Base-by-base conservation (phyloP, 2,888 invertebrate species). In the Troides oblongomaculatus region DNA sequence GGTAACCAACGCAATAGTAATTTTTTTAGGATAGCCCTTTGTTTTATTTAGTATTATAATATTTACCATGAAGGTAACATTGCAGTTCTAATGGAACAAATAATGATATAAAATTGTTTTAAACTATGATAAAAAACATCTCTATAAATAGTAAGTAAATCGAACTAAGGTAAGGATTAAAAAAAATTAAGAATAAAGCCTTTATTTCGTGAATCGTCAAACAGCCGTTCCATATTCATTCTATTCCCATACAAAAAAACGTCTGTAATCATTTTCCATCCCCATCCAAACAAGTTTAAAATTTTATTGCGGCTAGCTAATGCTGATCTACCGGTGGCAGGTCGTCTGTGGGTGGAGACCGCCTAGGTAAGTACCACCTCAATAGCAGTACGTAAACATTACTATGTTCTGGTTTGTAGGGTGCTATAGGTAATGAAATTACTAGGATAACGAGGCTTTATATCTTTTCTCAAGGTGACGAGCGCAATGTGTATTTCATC, bases 1-100 rank as follows among this genome's bases (percentile, higher is more conserved):
- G 57, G 57, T 58, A 23, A 58, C 57, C 21, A 58, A 4, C 1
- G 12, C n/a, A 23, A 12, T 5, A 6, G 18, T n/a, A 18, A 18
- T 53, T 53, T 53, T 57, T 58, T 58, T 23, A 58, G 57, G 57
- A 58, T n/a, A 58, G 57, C 53, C 53, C 53, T n/a, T 53, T 53
- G 53, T 53, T 12, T 53, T 8, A 53, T 53, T 53, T n/a, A 53
- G 53, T n/a, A 18, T 7, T n/a, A 53, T 5, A 50, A 50, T 18
- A n/a, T n/a, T n/a, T n/a, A n/a, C 10, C 5, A 53, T 53, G 10
- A n/a, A 53, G n/a, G n/a, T 53, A 4, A n/a, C 53, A 53, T 53
- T 53, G 1, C n/a, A n/a, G 6, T n/a, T 7, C 50, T 17, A 17
- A 18, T 14, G 14, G 2, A 50, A 50, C 18, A 50, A 50, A 12